Conservation (phyloP, 2,888 invertebrate genomes). For the Falcaria lacertinaria region DNA sequence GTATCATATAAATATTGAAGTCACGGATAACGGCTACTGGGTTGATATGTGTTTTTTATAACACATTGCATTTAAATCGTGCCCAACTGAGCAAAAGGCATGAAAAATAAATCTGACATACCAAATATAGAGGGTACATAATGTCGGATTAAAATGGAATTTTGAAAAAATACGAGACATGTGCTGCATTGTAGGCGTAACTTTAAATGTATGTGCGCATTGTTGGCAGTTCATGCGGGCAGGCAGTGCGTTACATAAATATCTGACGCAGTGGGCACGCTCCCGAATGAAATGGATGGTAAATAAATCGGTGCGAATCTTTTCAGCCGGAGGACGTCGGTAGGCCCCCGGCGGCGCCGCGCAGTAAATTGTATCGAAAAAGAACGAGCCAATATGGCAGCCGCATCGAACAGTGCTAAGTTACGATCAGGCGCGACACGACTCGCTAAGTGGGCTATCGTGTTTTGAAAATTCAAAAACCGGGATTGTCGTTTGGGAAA, state of each 20-base stretch:
- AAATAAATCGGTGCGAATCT: conserved; percentile 64
- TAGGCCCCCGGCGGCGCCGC: conserved; percentile 56
- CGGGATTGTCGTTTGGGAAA: conserved; percentile 47
- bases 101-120: conserved; percentile 46
- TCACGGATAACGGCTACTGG: conserved; percentile 21
- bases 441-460: conserved; percentile 74
- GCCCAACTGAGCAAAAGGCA: conserved; percentile 17
- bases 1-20: conserved; percentile 27
- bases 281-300: conserved; percentile 62
- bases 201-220: conserved; percentile 67
- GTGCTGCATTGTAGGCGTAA: conserved; percentile 55
- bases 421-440: conserved; percentile 66
- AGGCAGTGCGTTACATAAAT: conserved; percentile 63
- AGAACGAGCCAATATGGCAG: conserved; percentile 67
- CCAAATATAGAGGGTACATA: conserved; percentile 32
- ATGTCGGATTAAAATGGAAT: conserved; percentile 53
- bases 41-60: conserved; percentile 21
- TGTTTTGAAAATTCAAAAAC: conserved; percentile 69
- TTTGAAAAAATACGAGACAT: conserved; percentile 60
- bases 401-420: conserved; percentile 67
- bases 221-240: conserved; percentile 59
- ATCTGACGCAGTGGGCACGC: conserved; percentile 61
- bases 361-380: conserved; percentile 73
- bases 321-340: conserved; percentile 50
- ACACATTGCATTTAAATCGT: conserved; percentile 11